Percentiles rank a stretch among this genome's conserved stretches.
Evolutionary conservation across 2,888 invertebrate species (phyloP).

Genomic region (Biston stratarius): DNA sequence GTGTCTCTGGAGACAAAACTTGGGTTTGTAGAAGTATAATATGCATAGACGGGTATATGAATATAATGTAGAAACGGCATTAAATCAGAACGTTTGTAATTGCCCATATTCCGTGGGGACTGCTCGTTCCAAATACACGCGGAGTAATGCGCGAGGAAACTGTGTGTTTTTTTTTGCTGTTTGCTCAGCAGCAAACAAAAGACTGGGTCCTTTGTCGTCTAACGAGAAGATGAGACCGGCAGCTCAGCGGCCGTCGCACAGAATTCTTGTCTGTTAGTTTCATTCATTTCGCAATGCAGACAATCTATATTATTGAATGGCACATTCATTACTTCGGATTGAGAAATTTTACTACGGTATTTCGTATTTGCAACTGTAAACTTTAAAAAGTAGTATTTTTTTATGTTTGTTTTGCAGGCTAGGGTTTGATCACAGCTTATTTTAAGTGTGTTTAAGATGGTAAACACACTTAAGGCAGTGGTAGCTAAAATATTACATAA

Average conservation of each 20-base stretch:
- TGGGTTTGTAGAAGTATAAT: constrained; percentile 26
- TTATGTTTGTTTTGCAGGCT: too few species aligned
- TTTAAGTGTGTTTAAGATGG: too few species aligned
- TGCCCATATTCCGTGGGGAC: constrained; percentile 47
- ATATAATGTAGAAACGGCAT: constrained; percentile 39
- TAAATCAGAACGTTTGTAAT: constrained; percentile 49
- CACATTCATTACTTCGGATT: constrained; percentile 19
- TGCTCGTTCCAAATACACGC: constrained; percentile 38
- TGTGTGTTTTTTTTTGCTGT: constrained; percentile 61
- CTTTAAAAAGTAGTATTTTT: too few species aligned
- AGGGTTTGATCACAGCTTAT: too few species aligned
- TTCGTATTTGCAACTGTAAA: not conserved
- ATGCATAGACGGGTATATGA: constrained; percentile 22
- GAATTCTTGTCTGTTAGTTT: constrained; percentile 45
- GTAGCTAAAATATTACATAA: too few species aligned
- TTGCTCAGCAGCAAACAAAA: constrained; percentile 59
- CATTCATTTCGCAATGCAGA: constrained; percentile 43
- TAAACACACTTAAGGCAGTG: too few species aligned
- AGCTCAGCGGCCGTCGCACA: constrained; percentile 22
- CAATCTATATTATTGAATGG: constrained; percentile 34
- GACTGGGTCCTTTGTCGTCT: constrained; percentile 66
- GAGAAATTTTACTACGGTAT: not conserved
- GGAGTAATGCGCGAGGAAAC: constrained; percentile 43
- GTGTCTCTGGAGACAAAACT: constrained; percentile 38
- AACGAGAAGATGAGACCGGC: constrained; percentile 63